These are phyloP conservation scores for Eubucco bourcierii DNA, from an alignment of 2,113 vertebrate species.

Conservation along the genomic window DNA sequence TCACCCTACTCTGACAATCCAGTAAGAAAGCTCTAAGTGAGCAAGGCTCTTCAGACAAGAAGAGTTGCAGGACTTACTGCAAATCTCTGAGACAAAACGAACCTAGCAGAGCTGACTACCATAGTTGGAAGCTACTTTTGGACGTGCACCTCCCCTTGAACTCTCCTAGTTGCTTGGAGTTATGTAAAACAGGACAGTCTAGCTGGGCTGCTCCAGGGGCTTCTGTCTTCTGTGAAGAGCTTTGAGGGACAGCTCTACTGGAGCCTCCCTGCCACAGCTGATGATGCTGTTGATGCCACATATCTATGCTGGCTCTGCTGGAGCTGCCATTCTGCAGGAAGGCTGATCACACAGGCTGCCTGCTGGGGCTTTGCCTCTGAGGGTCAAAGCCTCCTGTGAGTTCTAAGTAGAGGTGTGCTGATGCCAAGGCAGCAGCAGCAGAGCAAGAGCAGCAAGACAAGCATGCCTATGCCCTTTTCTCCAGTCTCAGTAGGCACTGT, in stretches of 20 bases:
- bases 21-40: neutral
- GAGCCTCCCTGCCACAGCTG: neutral
- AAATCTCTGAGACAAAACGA: neutral
- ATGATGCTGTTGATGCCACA: neutral
- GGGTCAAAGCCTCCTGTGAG: neutral
- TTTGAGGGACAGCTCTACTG: neutral
- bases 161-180: neutral
- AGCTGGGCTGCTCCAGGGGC: neutral
- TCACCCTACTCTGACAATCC: neutral
- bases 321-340: neutral
- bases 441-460: neutral
- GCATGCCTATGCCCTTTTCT: rapidly evolving
- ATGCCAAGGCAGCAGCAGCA: neutral
- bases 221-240: neutral
- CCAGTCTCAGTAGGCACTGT: rapidly evolving
- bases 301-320: neutral
- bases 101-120: neutral
- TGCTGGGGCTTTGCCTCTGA: neutral
- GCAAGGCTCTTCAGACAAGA: neutral
- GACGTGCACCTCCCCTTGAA: neutral
- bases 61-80: rapidly evolving
- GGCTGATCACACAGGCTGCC: neutral
- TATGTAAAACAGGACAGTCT: neutral
- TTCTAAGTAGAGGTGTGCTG: neutral
- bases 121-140: neutral